A percentile compares a stretch with the other conserved stretches of the same genome.
Conservation (phyloP, 2,113 vertebrate genomes). For the Quiscalus mexicanus region DNA sequence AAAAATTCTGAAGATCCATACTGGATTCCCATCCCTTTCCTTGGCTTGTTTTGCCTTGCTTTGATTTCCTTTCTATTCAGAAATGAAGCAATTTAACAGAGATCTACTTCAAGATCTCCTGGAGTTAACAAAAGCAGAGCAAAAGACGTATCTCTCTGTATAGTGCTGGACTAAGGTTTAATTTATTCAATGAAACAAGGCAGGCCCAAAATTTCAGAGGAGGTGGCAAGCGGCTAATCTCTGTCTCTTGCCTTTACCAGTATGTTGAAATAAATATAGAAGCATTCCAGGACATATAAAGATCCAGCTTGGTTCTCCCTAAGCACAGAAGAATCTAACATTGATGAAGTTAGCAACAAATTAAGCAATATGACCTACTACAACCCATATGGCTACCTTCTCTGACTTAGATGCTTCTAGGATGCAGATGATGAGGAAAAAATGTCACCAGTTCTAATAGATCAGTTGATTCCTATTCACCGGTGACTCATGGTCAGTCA, state of each 20-base stretch:
- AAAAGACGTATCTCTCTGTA: fast-evolving
- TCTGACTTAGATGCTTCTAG: neutral
- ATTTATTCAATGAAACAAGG: neutral
- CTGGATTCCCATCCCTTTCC: neutral
- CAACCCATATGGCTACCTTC: neutral
- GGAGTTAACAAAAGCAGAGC: neutral
- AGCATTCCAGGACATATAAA: neutral
- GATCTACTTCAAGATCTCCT: neutral
- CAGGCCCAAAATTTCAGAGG: neutral
- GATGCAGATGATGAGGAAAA: neutral
- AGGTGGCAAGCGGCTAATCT: neutral
- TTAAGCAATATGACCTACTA: neutral
- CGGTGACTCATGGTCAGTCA: neutral
- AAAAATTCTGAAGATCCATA: neutral
- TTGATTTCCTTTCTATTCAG: neutral
- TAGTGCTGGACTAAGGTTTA: neutral
- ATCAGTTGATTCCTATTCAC: neutral
- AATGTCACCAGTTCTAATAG: neutral
- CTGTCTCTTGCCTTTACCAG: neutral
- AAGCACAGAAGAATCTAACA: neutral
- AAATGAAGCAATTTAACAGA: neutral
- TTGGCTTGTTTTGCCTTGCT: neutral
- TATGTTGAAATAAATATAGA: neutral
- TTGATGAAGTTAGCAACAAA: neutral
- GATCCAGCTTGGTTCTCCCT: neutral